Percentiles rank a stretch among this genome's conserved stretches.
Evolutionary conservation across 2,797 vertebrate species (phyloP).

Genomic region (Acipenser oxyrinchus): DNA sequence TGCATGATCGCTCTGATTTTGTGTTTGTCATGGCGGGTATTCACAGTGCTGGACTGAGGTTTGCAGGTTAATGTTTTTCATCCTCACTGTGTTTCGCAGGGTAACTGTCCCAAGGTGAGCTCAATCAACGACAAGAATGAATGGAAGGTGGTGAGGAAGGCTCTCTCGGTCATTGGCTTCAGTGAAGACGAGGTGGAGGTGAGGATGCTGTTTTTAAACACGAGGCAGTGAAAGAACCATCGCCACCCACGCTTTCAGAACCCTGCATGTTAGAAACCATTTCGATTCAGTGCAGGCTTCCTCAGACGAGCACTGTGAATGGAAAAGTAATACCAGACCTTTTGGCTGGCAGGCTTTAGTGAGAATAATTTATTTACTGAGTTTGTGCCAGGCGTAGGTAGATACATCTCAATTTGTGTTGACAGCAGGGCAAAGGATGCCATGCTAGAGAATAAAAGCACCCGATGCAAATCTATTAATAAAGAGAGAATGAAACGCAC

Average conservation of each 20-base stretch:
- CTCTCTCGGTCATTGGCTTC: conserved; percentile 82
- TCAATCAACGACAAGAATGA: conserved; percentile 96
- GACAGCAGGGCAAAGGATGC: no score
- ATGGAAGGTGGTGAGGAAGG: conserved; percentile 86
- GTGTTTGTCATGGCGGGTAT: no score
- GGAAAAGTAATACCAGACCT: neutral
- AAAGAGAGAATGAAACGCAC: no score
- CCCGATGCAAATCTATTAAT: no score
- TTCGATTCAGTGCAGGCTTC: no score
- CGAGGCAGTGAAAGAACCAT: no score
- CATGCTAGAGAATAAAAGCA: no score
- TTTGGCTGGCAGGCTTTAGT: neutral
- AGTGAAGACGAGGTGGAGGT: conserved; percentile 87
- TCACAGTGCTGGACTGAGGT: no score
- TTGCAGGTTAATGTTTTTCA: neutral
- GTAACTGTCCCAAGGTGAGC: conserved; percentile 94
- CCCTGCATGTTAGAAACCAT: no score
- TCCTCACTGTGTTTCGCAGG: conserved; percentile 51
- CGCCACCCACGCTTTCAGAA: no score
- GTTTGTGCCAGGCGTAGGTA: neutral
- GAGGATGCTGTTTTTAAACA: conserved; percentile 22
- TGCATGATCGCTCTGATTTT: no score
- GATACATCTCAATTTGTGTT: neutral
- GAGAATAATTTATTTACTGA: neutral
- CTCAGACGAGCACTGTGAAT: no score